phyloP scores from a whole-genome alignment of 1,140 invertebrate species.

The Diabrotica undecimpunctata region DNA sequence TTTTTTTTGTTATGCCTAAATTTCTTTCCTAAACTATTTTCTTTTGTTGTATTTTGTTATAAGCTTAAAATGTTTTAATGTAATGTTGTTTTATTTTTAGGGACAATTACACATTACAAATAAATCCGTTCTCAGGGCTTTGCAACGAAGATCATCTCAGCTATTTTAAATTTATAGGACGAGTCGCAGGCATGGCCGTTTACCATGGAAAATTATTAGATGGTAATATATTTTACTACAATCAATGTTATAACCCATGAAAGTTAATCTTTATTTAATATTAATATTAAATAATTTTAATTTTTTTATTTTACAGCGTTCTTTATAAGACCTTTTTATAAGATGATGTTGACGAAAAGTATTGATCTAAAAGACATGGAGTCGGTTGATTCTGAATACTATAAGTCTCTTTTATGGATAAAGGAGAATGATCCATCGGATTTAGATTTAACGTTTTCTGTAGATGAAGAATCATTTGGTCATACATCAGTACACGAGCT shows the following conservation, averaged over 20 bases:
- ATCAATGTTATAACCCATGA: not conserved
- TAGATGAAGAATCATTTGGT: slow-evolving; percentile 96
- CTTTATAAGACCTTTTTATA: slow-evolving; percentile 99
- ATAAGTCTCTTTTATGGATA: slow-evolving; percentile 96
- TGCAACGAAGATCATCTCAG: slow-evolving; percentile 96
- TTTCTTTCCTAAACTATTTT: no score
- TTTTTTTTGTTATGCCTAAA: no score
- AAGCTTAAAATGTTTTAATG: no score
- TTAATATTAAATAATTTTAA: slow-evolving; percentile 2
- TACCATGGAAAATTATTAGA: slow-evolving; percentile 97
- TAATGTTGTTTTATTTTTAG: slow-evolving; percentile 55
- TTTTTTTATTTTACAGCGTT: slow-evolving; percentile 67
- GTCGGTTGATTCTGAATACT: slow-evolving; percentile 97
- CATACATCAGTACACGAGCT: slow-evolving; percentile 89
- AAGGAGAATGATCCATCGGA: slow-evolving; percentile 96
- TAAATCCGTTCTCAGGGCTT: slow-evolving; percentile 94
- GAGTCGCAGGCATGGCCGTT: slow-evolving; percentile 97
- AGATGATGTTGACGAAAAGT: slow-evolving; percentile 96
- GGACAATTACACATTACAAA: slow-evolving; percentile 98
- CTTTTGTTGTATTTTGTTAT: no score
- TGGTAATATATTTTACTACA: slow-evolving; percentile 55
- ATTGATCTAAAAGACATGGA: slow-evolving; percentile 98
- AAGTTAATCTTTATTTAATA: not conserved
- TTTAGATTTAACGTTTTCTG: slow-evolving; percentile 89
- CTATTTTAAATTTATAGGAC: slow-evolving; percentile 98